Evolutionary conservation across 2,888 invertebrate species (phyloP).

Genomic region (Coecobrya sp.): DNA sequence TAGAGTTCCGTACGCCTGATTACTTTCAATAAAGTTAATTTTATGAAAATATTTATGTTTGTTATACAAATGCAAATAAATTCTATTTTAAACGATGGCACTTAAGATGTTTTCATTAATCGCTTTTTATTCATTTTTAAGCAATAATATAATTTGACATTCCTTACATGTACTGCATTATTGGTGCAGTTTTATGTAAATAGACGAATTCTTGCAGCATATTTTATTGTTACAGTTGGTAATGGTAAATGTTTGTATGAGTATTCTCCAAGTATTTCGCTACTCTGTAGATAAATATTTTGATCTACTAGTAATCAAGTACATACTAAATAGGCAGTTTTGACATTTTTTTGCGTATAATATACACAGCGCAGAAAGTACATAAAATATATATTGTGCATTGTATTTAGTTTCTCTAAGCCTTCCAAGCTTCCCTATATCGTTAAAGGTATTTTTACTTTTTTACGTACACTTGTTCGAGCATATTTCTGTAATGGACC

Average conservation of each 20-base stretch:
- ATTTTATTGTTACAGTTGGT: background rate
- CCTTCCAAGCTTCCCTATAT: background rate
- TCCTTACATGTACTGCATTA: too few species aligned
- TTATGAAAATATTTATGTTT: too few species aligned
- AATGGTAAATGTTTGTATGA: background rate
- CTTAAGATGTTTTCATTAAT: too few species aligned
- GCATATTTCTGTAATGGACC: slow-evolving; percentile 45
- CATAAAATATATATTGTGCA: slow-evolving; percentile 57
- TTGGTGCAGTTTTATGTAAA: too few species aligned
- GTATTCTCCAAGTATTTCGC: background rate
- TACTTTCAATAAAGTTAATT: too few species aligned
- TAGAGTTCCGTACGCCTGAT: too few species aligned
- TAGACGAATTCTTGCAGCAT: too few species aligned
- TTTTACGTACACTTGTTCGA: slow-evolving; percentile 15
- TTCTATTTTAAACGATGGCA: too few species aligned
- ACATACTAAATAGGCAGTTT: slow-evolving; percentile 1
- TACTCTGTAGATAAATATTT: background rate
- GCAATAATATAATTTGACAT: too few species aligned
- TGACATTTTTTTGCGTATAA: slow-evolving; percentile 11
- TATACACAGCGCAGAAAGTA: slow-evolving; percentile 24
- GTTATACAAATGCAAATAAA: too few species aligned
- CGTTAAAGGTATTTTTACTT: slow-evolving; percentile 10
- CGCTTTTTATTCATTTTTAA: too few species aligned
- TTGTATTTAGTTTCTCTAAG: background rate
- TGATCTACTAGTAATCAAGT: background rate